Evolutionary conservation across 2,797 vertebrate species (phyloP).

Genomic region (Chaetophractus vellerosus): DNA sequence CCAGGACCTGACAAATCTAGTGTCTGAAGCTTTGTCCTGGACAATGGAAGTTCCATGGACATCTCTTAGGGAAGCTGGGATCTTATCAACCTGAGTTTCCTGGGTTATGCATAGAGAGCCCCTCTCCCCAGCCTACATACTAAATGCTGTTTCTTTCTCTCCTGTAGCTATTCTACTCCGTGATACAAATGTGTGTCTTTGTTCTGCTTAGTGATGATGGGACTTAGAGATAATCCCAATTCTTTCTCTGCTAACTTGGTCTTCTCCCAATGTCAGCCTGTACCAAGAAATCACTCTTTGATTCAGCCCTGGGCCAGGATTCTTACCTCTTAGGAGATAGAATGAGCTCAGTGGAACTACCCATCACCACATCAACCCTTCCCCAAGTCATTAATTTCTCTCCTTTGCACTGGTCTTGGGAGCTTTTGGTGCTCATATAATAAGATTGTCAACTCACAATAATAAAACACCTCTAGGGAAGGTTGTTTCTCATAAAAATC

Average conservation of each 20-base stretch:
- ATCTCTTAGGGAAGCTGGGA: background rate
- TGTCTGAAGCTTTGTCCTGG: background rate
- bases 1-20: background rate
- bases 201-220: background rate
- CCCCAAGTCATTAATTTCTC: background rate
- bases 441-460: background rate
- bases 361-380: background rate
- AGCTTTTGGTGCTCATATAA: background rate
- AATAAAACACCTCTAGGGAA: slow-evolving; percentile 7
- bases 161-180: background rate
- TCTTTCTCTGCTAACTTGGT: background rate
- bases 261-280: background rate
- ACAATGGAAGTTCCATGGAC: background rate
- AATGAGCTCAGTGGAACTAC: background rate
- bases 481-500: slow-evolving; percentile 33
- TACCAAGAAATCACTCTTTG: background rate
- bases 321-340: background rate
- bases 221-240: background rate
- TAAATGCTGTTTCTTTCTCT: background rate
- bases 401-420: background rate
- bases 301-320: background rate
- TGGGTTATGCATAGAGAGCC: background rate
- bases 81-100: background rate
- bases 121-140: background rate
- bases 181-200: background rate